Evolutionary conservation across 2,113 vertebrate genomes (phyloP).

Genomic region (Sapayoa aenigma): DNA sequence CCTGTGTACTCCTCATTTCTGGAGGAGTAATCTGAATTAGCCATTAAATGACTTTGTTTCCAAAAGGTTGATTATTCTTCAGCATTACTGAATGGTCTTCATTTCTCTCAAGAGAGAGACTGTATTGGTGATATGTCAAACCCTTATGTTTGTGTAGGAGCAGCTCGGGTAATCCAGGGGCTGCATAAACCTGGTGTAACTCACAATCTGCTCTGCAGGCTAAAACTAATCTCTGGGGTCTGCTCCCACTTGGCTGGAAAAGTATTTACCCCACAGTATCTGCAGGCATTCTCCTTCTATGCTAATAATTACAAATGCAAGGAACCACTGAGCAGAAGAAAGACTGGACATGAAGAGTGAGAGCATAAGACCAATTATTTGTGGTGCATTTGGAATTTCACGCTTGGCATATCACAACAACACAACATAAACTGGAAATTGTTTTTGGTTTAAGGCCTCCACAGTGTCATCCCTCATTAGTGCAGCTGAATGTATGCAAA

Average conservation of each 20-base stretch:
- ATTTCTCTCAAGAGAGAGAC: background rate
- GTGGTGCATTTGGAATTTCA: background rate
- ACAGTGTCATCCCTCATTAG: background rate
- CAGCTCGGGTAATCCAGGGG: background rate
- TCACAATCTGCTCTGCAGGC: background rate
- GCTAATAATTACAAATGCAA: background rate
- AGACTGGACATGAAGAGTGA: background rate
- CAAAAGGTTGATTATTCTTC: background rate
- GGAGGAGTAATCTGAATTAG: background rate
- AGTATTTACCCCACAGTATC: background rate
- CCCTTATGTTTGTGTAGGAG: background rate
- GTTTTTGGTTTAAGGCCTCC: background rate
- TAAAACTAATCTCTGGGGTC: background rate
- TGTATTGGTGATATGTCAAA: background rate
- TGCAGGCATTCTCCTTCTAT: background rate
- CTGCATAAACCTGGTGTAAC: background rate
- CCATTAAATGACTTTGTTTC: background rate
- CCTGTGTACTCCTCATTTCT: background rate
- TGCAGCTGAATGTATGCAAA: background rate
- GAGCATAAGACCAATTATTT: background rate
- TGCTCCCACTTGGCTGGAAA: background rate
- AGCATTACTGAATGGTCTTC: background rate
- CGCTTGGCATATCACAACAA: background rate
- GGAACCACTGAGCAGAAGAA: background rate
- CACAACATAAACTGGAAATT: background rate